Evolutionary conservation across 2,888 invertebrate genomes (phyloP).

Genomic region (Gerris lacustris): DNA sequence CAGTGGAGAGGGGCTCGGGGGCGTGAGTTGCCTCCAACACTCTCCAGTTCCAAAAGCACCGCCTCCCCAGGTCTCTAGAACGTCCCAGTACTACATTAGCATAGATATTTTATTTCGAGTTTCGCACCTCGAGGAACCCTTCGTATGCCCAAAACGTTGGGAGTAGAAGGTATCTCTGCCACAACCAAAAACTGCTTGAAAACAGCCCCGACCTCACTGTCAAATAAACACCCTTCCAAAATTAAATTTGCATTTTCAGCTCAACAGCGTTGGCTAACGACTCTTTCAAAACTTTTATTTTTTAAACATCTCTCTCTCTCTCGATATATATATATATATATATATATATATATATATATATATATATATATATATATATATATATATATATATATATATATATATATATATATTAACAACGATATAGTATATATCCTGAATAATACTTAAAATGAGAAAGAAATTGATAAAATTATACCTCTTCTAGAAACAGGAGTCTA

Average conservation of each 20-base stretch:
- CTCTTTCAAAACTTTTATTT: no score
- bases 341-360: slow-evolving; percentile 1
- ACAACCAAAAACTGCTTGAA: no score
- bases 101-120: background rate
- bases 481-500: no score
- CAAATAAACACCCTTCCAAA: background rate
- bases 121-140: background rate
- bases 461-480: no score
- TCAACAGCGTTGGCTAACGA: background rate
- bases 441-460: background rate
- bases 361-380: slow-evolving; percentile 1
- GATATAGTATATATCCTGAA: background rate
- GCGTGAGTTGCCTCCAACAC: no score
- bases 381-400: slow-evolving; percentile 1
- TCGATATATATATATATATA: background rate
- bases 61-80: no score
- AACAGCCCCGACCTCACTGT: background rate
- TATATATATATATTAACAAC: background rate
- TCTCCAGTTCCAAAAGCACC: no score
- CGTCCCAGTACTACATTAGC: background rate
- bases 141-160: no score
- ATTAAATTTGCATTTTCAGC: background rate
- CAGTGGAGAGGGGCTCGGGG: background rate
- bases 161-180: no score
- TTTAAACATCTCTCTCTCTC: background rate